These are phyloP conservation scores for Corbicula japonica DNA, from an alignment of 2,888 invertebrate species.

Conservation along the genomic window DNA sequence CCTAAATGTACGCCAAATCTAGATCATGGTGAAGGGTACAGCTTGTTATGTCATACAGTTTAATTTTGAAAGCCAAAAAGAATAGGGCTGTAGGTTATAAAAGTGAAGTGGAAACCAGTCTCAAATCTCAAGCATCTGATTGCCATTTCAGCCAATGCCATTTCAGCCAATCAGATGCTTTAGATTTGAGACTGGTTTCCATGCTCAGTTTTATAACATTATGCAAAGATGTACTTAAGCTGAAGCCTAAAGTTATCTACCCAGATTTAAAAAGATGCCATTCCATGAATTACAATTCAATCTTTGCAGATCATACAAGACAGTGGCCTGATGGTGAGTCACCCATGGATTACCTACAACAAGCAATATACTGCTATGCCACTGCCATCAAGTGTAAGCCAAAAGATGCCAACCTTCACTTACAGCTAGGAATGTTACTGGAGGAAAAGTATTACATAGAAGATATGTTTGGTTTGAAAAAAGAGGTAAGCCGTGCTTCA, in stretches of 20 bases:
- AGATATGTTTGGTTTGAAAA: slow-evolving; percentile 83
- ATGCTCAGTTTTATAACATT: no score
- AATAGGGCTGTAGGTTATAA: neutral
- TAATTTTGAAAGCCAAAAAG: neutral
- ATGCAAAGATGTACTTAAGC: neutral
- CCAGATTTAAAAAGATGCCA: neutral
- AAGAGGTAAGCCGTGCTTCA: slow-evolving; percentile 76
- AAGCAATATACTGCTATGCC: slow-evolving; percentile 81
- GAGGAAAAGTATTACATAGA: slow-evolving; percentile 85
- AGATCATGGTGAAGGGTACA: no score
- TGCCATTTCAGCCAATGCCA: no score
- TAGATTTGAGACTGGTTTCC: no score
- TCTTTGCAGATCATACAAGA: slow-evolving; percentile 67
- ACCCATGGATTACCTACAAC: slow-evolving; percentile 81
- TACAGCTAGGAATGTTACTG: slow-evolving; percentile 81
- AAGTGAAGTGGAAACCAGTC: no score
- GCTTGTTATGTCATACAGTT: no score
- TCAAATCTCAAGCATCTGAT: no score
- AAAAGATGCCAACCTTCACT: slow-evolving; percentile 82
- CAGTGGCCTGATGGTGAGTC: slow-evolving; percentile 79
- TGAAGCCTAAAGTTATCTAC: neutral
- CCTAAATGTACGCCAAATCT: no score
- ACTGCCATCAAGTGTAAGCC: slow-evolving; percentile 82
- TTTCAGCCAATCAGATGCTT: no score
- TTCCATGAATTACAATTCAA: neutral